phyloP scores from a whole-genome alignment of 2,797 vertebrate genomes.

The Dermochelys coriacea region DNA sequence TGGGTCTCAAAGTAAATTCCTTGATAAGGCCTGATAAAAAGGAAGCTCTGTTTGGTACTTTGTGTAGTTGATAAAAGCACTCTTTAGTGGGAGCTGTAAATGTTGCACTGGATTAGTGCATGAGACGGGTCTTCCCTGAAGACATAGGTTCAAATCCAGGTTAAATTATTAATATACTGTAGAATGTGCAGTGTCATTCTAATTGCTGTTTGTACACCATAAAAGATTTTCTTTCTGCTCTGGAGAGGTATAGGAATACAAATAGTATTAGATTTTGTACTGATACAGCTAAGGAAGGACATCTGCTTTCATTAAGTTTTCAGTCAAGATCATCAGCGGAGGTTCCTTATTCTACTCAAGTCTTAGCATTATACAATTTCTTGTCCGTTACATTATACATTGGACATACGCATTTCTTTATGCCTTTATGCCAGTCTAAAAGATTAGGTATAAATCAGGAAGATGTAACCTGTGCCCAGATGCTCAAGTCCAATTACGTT shows the following conservation, averaged over 20 bases:
- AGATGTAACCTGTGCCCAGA: neutral
- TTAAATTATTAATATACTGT: neutral
- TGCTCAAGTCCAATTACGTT: neutral
- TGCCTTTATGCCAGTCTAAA: neutral
- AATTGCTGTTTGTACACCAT: neutral
- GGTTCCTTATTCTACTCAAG: neutral
- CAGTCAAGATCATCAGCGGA: neutral
- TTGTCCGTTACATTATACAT: neutral
- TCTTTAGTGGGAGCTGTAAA: neutral
- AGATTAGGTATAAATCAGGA: neutral
- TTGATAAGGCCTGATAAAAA: neutral
- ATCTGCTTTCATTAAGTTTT: neutral
- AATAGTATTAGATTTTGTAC: neutral
- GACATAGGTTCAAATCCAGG: neutral
- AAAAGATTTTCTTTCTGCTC: neutral
- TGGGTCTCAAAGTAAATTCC: neutral
- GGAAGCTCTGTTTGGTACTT: conserved; percentile 23
- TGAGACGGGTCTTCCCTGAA: neutral
- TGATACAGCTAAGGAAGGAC: neutral
- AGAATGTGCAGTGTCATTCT: neutral
- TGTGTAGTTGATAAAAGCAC: neutral
- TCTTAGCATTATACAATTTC: neutral
- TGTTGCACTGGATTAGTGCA: neutral
- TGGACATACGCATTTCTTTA: neutral
- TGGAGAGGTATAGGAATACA: neutral